Conservation (phyloP, 2,888 invertebrate species). For the Hydrotaea cyrtoneurina region DNA sequence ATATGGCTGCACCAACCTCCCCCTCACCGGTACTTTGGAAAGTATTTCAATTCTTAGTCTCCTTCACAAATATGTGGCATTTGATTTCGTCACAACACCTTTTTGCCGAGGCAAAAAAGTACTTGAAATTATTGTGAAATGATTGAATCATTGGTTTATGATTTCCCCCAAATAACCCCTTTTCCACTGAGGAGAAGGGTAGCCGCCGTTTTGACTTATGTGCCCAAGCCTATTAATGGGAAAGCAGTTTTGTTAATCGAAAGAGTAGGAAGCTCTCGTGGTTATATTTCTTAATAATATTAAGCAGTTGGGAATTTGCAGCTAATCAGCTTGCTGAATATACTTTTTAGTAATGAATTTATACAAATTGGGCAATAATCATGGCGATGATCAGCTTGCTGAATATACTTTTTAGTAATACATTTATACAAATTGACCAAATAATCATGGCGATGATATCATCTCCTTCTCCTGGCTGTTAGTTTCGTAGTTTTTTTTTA, state of each 20-base stretch:
- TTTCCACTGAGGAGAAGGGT: neutral
- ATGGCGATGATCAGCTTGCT: no score
- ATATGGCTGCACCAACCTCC: neutral
- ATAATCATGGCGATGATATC: no score
- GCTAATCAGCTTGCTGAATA: neutral
- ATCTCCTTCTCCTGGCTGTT: no score
- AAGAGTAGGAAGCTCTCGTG: no score
- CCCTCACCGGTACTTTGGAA: neutral
- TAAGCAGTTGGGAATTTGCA: neutral
- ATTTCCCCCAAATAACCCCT: slow-evolving; percentile 40
- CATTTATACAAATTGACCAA: no score
- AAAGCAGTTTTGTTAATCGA: no score
- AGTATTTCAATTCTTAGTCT: neutral
- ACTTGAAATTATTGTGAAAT: slow-evolving; percentile 54
- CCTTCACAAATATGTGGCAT: slow-evolving; percentile 8
- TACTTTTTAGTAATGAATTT: neutral
- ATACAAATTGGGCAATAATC: no score
- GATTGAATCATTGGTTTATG: slow-evolving; percentile 64
- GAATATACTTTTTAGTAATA: no score
- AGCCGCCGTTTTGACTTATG: no score
- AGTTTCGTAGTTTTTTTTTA: no score
- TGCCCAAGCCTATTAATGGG: no score
- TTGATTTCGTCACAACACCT: slow-evolving; percentile 44
- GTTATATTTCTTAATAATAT: neutral
- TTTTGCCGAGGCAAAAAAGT: neutral